Percentiles rank a stretch among this genome's conserved stretches.
Conservation (phyloP, 1,140 invertebrate species). For the Apis laboriosa region DNA sequence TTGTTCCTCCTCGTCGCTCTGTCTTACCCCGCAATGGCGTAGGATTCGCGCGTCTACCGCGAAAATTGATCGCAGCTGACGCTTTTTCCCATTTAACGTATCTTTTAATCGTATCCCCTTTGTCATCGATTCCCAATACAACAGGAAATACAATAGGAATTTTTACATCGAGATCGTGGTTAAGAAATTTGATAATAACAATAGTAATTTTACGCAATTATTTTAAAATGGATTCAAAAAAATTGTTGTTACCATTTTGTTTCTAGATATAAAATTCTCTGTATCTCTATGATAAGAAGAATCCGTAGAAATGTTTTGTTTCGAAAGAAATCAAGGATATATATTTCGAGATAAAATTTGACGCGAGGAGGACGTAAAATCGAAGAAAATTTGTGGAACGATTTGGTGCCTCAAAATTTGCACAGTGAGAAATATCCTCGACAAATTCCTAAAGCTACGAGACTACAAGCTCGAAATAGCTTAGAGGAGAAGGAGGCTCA, state of each 20-base stretch:
- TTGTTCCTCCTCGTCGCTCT: conserved; percentile 60
- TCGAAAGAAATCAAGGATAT: no score
- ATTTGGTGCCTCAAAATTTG: not conserved
- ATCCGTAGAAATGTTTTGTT: no score
- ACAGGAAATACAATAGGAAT: not conserved
- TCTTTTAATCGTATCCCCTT: conserved; percentile 8
- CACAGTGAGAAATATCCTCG: not conserved
- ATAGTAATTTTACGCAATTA: not conserved
- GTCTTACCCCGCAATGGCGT: conserved; percentile 28
- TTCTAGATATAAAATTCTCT: no score
- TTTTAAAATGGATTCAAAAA: no score
- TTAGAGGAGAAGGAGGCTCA: not conserved
- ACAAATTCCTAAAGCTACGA: not conserved
- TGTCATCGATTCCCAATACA: not conserved
- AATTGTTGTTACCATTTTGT: no score
- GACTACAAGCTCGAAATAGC: not conserved
- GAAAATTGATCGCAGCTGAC: conserved; percentile 12
- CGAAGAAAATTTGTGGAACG: not conserved
- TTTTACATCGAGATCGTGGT: no score
- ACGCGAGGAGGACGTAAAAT: no score
- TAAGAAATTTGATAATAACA: not conserved
- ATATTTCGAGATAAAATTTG: no score
- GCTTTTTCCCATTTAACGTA: not conserved
- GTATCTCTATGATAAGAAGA: no score
- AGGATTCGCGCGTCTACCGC: not conserved